Evolutionary conservation across 2,797 vertebrate species (phyloP).

Genomic region (Miichthys miiuy): DNA sequence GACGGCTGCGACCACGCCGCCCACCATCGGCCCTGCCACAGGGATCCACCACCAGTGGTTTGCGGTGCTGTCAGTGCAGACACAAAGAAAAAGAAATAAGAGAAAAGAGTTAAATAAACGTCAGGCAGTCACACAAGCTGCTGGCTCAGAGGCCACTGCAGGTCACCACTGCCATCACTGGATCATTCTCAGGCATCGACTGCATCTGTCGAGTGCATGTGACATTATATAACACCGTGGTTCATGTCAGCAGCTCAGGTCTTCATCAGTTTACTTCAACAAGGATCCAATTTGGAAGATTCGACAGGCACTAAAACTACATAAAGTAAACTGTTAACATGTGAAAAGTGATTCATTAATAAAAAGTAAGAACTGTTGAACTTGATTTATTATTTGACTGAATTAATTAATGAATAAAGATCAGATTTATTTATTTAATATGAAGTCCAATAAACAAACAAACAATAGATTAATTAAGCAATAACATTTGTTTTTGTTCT

Average conservation of each 20-base stretch:
- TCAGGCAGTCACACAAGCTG: not conserved
- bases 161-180: not conserved
- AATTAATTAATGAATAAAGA: not conserved
- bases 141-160: slow-evolving; percentile 3
- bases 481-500: not conserved
- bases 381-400: not conserved
- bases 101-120: not conserved
- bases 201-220: slow-evolving; percentile 53
- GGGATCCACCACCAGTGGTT: slow-evolving; percentile 98
- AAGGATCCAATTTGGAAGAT: not conserved
- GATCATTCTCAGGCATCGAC: slow-evolving; percentile 58
- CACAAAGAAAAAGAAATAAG: not conserved
- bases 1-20: slow-evolving; percentile 88
- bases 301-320: not conserved
- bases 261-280: not conserved
- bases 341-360: not conserved
- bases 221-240: slow-evolving; percentile 65
- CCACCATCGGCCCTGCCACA: slow-evolving; percentile 91
- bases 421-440: not conserved
- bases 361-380: not conserved
- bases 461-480: not conserved
- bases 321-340: not conserved
- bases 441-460: not conserved
- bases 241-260: slow-evolving; percentile 8
- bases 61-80: slow-evolving; percentile 84